Base-by-base conservation (phyloP, 2,797 vertebrate species). In the Lacerta viridis region DNA sequence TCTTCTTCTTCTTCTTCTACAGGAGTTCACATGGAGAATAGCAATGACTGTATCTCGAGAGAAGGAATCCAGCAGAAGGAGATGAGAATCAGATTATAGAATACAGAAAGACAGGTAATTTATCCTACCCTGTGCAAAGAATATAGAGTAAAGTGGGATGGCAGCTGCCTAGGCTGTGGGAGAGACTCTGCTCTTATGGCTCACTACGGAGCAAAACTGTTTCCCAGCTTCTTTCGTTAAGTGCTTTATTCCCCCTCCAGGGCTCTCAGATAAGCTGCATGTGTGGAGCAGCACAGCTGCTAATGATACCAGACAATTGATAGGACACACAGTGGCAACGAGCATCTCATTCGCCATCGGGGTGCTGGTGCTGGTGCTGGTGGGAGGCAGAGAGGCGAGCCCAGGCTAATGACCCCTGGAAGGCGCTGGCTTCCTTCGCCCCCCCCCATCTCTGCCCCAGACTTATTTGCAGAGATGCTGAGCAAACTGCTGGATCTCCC, bases 91-190 rank as follows among this genome's bases (percentile, higher is more conserved):
- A 1, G 88, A 71, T 68, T 4, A 6, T 82, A 29, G 84, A 85
- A 82, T 85, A 46, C 23, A 85, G 86, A 85, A 69, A 85, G 86
- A 82, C 82, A 87, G 66, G 82, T 83, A 79, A 80, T 87, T 87
- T 87, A 61, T 61, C 43, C 33, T 85, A n/a, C 55, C n/a, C 33
- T 77, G 71, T 77, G 18, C 46, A 64, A 17, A 75, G 77, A 74
- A 80, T 84, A 89, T 79, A 88, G 80, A 55, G 83, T 11, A 69
- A 3, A 80, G 41, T 29, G 50, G 3, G 77, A 39, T 0, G 2
- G 8, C 0, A 1, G 82, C 0, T 0, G 84, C 78, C 5, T 0
- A 0, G 6, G 7, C 15, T 43, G 33, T n/a, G 76, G 23, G 66
- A 86, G 86, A 0, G 5, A 39, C 46, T 6, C 33, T 2, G 27